Base-by-base conservation (phyloP, 2,888 invertebrate genomes). In the Metalampra italica region DNA sequence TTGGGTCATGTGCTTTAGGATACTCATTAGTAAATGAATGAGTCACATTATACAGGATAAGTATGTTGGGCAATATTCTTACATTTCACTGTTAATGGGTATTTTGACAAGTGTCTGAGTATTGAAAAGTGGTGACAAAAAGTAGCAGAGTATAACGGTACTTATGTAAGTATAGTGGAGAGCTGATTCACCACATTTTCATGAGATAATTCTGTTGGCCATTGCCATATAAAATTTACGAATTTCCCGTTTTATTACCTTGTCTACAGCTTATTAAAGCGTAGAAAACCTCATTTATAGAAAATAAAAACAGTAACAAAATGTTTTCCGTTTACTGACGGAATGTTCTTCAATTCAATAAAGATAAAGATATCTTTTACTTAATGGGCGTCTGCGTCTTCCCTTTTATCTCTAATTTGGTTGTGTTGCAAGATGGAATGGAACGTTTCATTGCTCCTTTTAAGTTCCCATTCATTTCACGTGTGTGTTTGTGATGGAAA, bases 321-420 rank as follows among this genome's bases (percentile, higher is more conserved):
- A 52, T 55, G 55, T 60, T 66, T 62, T 51, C 54, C 60, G 54
- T 49, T 53, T 49, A 49, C 36, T 54, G 46, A 50, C 50, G 55
- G 58, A 55, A 59, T 53, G 49, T 60, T 63, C 56, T 61, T 61
- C 52, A 65, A 66, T 70, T 58, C 59, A 64, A 67, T 64, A 64
- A 63, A 68, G 65, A 74, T 71, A 68, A 65, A 70, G 60, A 57
- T 60, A 60, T 64, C 57, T 60, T 56, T 54, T 45, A 53, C 58
- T 58, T 67, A 66, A 70, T 63, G 62, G 60, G 52, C 57, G 60
- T 57, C 54, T 62, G 60, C 51, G 57, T 60, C 54, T 56, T 46
- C 36, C 60, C 55, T 62, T 62, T 68, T 68, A 64, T 71, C 65
- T 68, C 58, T 62, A 64, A 71, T 74, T 68, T 62, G 57, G 59